A percentile compares a stretch with the other conserved stretches of the same genome.
phyloP scores from a whole-genome alignment of 2,113 vertebrate genomes.

The Dryoscopus gambensis region DNA sequence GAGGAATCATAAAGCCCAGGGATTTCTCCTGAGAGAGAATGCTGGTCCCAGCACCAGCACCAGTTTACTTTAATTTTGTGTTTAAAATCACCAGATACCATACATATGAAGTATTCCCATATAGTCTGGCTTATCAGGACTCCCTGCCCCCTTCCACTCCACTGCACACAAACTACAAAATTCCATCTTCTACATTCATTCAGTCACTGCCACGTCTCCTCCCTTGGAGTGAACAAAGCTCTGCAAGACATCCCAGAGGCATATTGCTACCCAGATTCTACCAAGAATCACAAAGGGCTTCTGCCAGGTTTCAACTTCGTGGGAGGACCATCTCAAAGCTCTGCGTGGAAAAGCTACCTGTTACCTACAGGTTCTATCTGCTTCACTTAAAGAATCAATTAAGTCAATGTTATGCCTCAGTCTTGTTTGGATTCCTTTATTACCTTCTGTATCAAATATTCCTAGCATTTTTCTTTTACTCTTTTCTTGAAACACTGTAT shows the following conservation, averaged over 20 bases:
- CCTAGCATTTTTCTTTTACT: not conserved
- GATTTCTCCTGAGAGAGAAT: not conserved
- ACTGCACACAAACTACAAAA: not conserved
- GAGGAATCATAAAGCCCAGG: not conserved
- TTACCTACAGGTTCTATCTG: not conserved
- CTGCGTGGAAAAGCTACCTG: not conserved
- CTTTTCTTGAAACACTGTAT: not conserved
- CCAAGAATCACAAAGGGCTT: not conserved
- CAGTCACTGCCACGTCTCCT: not conserved
- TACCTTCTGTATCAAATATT: not conserved
- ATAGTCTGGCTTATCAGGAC: not conserved
- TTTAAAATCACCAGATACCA: not conserved
- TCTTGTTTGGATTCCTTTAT: not conserved
- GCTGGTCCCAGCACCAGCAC: not conserved
- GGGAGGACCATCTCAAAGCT: not conserved
- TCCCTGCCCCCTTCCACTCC: not conserved
- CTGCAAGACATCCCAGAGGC: not conserved
- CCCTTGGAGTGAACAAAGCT: not conserved
- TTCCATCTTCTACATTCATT: not conserved
- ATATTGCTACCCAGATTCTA: not conserved
- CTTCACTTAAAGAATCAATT: not conserved
- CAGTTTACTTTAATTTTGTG: not conserved
- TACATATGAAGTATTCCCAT: not conserved
- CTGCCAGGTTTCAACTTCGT: not conserved
- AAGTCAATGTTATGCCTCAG: not conserved